Percentiles rank a stretch among this genome's conserved stretches.
Conservation (phyloP, 2,888 invertebrate species). For the Eupithecia exiguata region DNA sequence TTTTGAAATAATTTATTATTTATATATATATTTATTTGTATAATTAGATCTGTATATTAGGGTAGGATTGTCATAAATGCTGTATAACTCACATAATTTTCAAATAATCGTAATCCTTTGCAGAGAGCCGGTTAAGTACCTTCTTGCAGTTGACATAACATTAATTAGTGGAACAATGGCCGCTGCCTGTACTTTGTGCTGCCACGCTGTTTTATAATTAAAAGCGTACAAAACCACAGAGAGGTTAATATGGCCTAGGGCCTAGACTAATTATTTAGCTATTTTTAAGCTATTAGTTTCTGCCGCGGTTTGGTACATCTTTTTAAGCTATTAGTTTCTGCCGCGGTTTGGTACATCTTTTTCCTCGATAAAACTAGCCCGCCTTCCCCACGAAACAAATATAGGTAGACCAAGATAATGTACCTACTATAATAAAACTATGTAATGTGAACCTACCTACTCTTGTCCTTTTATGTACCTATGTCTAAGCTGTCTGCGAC, state of each 20-base stretch:
- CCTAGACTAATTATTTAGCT: background rate
- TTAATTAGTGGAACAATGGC: constrained; percentile 45
- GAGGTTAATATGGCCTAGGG: constrained; percentile 10
- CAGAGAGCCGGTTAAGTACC: constrained; percentile 27
- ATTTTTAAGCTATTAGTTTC: background rate
- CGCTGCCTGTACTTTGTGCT: constrained; percentile 20
- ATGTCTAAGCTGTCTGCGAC: too few species aligned
- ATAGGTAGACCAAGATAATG: too few species aligned
- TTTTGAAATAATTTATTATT: too few species aligned
- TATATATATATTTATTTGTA: too few species aligned
- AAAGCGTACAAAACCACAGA: constrained; percentile 33
- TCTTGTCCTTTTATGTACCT: too few species aligned
- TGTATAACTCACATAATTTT: constrained; percentile 8
- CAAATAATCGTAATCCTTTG: constrained; percentile 8
- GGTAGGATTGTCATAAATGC: background rate
- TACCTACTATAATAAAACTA: too few species aligned
- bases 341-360: background rate
- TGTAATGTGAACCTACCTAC: too few species aligned
- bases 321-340: background rate
- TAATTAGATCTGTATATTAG: too few species aligned
- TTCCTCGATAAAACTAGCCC: background rate
- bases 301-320: background rate
- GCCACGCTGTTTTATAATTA: constrained; percentile 42
- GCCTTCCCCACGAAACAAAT: too few species aligned
- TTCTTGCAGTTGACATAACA: constrained; percentile 45